Evolutionary conservation across 2,797 vertebrate species (phyloP).

Genomic region (Rhinichthys osculus): DNA sequence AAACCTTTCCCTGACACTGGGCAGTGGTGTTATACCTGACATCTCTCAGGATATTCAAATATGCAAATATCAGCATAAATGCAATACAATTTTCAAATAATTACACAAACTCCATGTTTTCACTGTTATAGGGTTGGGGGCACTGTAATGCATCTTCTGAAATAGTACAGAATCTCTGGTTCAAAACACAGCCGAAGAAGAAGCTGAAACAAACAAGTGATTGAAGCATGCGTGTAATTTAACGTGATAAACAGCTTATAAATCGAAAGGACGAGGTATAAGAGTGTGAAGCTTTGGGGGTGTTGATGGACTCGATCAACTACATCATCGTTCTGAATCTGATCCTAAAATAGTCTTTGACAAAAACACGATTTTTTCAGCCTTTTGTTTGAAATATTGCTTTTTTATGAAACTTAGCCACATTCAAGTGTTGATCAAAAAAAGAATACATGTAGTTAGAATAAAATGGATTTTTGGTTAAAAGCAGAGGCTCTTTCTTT

Average conservation of each 20-base stretch:
- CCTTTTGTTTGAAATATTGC: background rate
- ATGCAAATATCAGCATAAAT: background rate
- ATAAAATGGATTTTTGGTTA: background rate
- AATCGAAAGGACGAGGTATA: background rate
- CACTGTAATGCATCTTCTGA: background rate
- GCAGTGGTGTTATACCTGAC: background rate
- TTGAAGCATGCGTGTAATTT: background rate
- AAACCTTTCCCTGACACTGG: slow-evolving; percentile 1
- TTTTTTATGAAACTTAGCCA: background rate
- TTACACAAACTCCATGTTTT: background rate
- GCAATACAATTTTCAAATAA: background rate
- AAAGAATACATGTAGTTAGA: background rate
- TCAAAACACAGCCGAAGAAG: background rate
- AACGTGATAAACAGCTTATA: background rate
- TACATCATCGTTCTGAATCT: background rate
- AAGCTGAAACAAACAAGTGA: background rate
- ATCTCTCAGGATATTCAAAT: background rate
- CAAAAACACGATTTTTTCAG: background rate
- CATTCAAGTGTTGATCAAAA: background rate
- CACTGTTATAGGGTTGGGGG: background rate
- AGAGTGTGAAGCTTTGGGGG: background rate
- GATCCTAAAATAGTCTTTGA: background rate
- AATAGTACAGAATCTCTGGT: background rate
- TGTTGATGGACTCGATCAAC: background rate
- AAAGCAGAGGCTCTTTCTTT: background rate